Percentiles rank a stretch among this genome's conserved stretches.
Conservation (phyloP, 1,140 invertebrate species). For the Eurytemora carolleeae region DNA sequence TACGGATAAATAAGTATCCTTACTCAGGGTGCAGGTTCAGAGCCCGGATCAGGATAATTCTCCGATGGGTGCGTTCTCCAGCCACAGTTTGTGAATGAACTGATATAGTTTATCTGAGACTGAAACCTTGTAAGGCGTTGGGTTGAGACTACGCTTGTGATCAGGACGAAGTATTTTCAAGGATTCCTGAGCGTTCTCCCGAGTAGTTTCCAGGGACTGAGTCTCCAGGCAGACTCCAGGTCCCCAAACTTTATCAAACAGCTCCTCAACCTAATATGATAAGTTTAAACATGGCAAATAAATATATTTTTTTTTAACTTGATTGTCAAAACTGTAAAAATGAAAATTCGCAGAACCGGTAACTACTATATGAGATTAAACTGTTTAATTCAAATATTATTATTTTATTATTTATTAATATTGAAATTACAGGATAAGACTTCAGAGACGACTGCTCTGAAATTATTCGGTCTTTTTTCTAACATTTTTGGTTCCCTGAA, state of each 20-base stretch:
- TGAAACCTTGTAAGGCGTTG: conserved; percentile 94
- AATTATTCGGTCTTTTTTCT: no score
- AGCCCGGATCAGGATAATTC: conserved; percentile 49
- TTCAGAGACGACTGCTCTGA: no score
- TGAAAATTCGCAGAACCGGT: no score
- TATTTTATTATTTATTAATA: no score
- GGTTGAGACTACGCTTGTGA: conserved; percentile 85
- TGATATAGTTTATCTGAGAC: conserved; percentile 79
- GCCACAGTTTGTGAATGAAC: conserved; percentile 89
- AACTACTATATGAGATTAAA: no score
- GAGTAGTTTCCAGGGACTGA: conserved; percentile 50
- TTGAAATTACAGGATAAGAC: no score
- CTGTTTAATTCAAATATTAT: no score
- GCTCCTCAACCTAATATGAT: background rate
- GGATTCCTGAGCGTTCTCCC: conserved; percentile 54
- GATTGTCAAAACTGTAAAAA: no score
- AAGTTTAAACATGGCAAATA: no score
- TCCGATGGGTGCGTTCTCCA: conserved; percentile 90
- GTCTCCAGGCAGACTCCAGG: conserved; percentile 48
- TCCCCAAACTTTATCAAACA: conserved; percentile 51
- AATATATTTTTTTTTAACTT: no score
- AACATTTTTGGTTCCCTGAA: no score
- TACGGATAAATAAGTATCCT: no score
- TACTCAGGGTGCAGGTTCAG: background rate
- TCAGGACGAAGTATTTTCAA: conserved; percentile 63